Base-by-base conservation (phyloP, 2,797 vertebrate species). In the Notamacropus eugenii region DNA sequence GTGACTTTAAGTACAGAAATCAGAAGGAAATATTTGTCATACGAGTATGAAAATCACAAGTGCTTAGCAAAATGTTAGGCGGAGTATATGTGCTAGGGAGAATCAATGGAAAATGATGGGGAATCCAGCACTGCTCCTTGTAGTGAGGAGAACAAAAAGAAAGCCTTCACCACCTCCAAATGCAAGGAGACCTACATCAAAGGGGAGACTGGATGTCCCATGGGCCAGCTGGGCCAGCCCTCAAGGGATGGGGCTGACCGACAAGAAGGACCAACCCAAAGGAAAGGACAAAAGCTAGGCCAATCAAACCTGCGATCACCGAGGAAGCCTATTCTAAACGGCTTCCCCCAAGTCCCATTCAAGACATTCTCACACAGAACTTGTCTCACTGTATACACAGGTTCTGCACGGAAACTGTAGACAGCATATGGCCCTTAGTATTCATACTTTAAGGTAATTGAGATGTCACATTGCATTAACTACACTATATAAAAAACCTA, bases 401-500 rank as follows among this genome's bases (percentile, higher is more conserved):
- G 10, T 92, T 95, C 87, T 94, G 40, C 12, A 5, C 94, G 24
- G 93, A 56, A 24, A 94, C 67, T 95, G 1, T 91, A 92, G 54
- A 67, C 91, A 94, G 82, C 34, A 94, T 92, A 55, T 74, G 96
- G 46, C 9, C 0, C 28, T 90, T 94, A 97, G 29, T 90, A 4
- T 95, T 93, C 40, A 94, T 93, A 93, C 97, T 96, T 97, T 96
- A 62, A 0, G 11, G 40, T 93, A 97, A 98, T 94, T 40, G 0
- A 97, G 62, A 95, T 97, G 97, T 97, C 96, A 96, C 0, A 0
- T 94, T 94, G 91, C 97, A 97, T 98, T 98, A 98, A 93, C 59
- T 96, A 97, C 59, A 96, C 90, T 95, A 96, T 92, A 95, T 93
- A 97, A 97, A 98, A 97, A 97, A 97, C 92, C 31, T 34, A 97